phyloP scores from a whole-genome alignment of 2,113 vertebrate genomes.

The Thinocorus orbignyianus region DNA sequence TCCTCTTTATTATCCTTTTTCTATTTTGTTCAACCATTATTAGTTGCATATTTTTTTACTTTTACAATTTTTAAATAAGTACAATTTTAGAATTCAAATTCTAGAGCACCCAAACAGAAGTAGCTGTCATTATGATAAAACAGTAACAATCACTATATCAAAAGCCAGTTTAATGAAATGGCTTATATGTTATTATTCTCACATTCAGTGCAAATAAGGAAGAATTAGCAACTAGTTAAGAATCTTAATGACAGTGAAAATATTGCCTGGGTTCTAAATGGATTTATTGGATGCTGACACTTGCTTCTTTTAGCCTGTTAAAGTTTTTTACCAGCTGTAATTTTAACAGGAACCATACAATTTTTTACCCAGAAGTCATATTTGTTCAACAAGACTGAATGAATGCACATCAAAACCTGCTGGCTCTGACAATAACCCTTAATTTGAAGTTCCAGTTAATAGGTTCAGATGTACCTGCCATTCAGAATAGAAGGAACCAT shows the following conservation, averaged over 20 bases:
- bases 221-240: neutral
- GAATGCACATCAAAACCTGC: conserved; percentile 70
- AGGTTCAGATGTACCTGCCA: conserved; percentile 73
- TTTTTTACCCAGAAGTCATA: conserved; percentile 37
- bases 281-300: neutral
- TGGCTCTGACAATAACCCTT: conserved; percentile 63
- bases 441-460: conserved; percentile 68
- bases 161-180: neutral
- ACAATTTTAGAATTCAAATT: neutral
- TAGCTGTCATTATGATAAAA: neutral
- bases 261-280: neutral
- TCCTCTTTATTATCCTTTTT: neutral
- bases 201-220: neutral
- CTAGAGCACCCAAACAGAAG: neutral
- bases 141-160: neutral
- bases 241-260: neutral
- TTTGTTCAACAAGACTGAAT: conserved; percentile 67
- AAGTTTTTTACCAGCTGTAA: neutral
- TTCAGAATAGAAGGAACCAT: conserved; percentile 60
- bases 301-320: neutral
- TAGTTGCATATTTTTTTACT: neutral
- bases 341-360: neutral
- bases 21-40: neutral
- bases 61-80: neutral
- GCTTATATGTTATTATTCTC: neutral